Evolutionary conservation across 1,140 invertebrate genomes (phyloP).

Genomic region (Lineus longissimus): DNA sequence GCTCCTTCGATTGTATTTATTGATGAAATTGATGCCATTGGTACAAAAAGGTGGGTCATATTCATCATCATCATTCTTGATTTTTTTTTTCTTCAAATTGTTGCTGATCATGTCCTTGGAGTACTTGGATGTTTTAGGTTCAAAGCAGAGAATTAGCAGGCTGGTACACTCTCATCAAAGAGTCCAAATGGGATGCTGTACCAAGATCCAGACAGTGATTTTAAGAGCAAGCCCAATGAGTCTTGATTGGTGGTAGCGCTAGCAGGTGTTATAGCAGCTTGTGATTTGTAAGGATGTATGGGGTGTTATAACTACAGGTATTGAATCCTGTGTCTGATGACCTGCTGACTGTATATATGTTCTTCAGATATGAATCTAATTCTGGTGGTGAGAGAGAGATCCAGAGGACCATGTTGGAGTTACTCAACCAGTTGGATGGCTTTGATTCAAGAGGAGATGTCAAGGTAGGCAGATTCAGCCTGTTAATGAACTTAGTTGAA

Average conservation of each 20-base stretch:
- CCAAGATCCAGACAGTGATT: too few species aligned
- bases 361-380: conserved; percentile 87
- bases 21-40: conserved; percentile 99
- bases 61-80: background rate
- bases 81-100: background rate
- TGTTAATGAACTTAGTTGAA: conserved; percentile 4
- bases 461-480: conserved; percentile 64
- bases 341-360: background rate
- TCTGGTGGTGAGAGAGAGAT: conserved; percentile 99
- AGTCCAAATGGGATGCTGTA: too few species aligned
- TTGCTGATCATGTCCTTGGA: too few species aligned
- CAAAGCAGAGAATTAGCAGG: too few species aligned
- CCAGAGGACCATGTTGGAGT: conserved; percentile 98
- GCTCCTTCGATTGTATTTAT: conserved; percentile 99
- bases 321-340: too few species aligned
- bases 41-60: conserved; percentile 76
- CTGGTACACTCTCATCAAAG: too few species aligned
- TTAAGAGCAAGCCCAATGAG: too few species aligned
- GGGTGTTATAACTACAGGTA: too few species aligned
- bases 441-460: conserved; percentile 96
- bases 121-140: too few species aligned
- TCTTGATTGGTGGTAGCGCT: too few species aligned
- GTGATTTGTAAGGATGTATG: too few species aligned
- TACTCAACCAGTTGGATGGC: conserved; percentile 98
- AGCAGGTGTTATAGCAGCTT: too few species aligned